phyloP scores from a whole-genome alignment of 1,140 invertebrate species.

The Dufourea novaeangliae region DNA sequence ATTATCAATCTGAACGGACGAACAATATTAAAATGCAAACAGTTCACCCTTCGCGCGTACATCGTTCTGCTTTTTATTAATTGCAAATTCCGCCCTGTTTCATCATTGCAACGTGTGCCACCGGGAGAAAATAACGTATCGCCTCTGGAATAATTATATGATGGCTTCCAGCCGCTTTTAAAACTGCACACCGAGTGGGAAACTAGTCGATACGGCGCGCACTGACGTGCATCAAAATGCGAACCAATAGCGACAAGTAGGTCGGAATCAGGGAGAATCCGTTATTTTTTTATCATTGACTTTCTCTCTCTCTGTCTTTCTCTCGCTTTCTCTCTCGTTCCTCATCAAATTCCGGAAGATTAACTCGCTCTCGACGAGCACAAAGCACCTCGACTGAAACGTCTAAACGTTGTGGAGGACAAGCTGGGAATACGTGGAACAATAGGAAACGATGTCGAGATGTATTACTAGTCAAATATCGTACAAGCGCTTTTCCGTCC shows the following conservation, averaged over 20 bases:
- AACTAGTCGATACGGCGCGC: slow-evolving; percentile 5
- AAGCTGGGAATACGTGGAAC: neutral
- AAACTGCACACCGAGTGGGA: neutral
- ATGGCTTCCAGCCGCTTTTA: neutral
- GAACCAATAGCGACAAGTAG: slow-evolving; percentile 19
- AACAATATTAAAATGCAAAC: neutral
- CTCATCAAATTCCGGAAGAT: slow-evolving; percentile 26
- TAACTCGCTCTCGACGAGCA: slow-evolving; percentile 6
- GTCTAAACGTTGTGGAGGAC: neutral
- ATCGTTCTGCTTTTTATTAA: neutral
- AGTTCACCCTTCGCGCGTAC: no score
- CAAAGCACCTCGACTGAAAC: neutral
- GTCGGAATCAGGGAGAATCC: slow-evolving; percentile 11
- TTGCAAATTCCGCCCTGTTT: neutral
- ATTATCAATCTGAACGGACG: slow-evolving; percentile 9
- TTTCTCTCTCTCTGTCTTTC: no score
- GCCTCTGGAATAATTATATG: neutral
- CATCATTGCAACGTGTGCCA: no score
- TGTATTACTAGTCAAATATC: slow-evolving; percentile 18
- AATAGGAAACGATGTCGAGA: neutral
- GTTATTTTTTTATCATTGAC: slow-evolving; percentile 9
- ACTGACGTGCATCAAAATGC: slow-evolving; percentile 8
- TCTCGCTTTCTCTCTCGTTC: no score
- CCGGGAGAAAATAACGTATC: neutral
- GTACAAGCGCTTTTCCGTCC: neutral